Evolutionary conservation across 2,888 invertebrate genomes (phyloP), one percentile per base, ranked within the genome.

Genomic region (Scaptomyza reducta): DNA sequence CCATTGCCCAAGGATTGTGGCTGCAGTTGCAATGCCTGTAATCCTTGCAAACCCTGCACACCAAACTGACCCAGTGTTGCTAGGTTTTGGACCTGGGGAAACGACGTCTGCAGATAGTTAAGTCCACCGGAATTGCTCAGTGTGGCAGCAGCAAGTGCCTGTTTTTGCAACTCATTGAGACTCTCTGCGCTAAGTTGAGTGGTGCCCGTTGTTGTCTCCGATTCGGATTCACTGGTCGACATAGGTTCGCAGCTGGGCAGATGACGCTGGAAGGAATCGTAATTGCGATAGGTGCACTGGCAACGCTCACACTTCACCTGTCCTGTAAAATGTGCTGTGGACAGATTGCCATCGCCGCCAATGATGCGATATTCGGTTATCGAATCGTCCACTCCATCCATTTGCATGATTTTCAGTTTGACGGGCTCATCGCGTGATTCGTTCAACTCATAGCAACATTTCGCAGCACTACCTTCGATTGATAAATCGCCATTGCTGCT

Each of bases 261-360:
- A 89, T 97, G 97, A 45, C 96, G 93, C 82, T 96, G 95, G 87
- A 95, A 97, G 56, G 96, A 96, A 65, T 95, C 95, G 71, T 95
- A 95, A 50, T 96, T 96, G 82, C 97, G 93, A 87, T 97, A 97
- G 2, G 96, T 96, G 87, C 97, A 95, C 83, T 96, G 96, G 89
- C 98, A 98, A 71, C 96, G 94, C 78, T 95, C 95, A 91, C 98
- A 98, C 83, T 96, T 95, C 1, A 97, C 97, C 7, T 93, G 93
- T 0, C 90, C 84, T 63, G 91, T 91, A 13, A 93, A 92, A 65
- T 89, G 84, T 0, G 74, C 77, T 29, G 79, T 70, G 2, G 87
- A 93, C 10, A 86, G 16, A 25, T 80, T 80, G 22, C 93, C 93
- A 33, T 93, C 92, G 63, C 93, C 69, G 88, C 89, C 72, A 31